Evolutionary conservation across 2,113 vertebrate genomes (phyloP).

Genomic region (Neoarius graeffei): DNA sequence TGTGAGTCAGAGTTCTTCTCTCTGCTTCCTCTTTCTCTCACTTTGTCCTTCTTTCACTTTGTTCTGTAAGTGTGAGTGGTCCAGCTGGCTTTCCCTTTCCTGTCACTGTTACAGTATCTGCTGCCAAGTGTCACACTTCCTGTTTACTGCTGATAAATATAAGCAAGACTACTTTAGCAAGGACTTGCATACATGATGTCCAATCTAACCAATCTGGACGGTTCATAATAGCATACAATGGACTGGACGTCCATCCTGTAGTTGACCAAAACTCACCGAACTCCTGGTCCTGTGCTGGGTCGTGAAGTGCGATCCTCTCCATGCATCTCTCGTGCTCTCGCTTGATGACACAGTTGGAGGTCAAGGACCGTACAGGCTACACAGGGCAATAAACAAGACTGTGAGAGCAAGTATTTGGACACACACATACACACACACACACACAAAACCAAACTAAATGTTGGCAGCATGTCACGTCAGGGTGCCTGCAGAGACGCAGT

Average conservation of each 20-base stretch:
- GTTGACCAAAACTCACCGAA: slow-evolving; percentile 58
- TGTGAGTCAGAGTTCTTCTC: slow-evolving; percentile 42
- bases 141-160: slow-evolving; percentile 39
- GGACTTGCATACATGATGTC: slow-evolving; percentile 30
- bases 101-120: slow-evolving; percentile 64
- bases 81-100: slow-evolving; percentile 52
- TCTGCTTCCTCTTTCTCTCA: slow-evolving; percentile 15
- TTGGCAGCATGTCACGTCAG: neutral
- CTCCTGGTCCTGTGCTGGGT: slow-evolving; percentile 59
- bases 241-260: neutral
- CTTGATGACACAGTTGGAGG: slow-evolving; percentile 71
- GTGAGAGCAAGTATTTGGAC: neutral
- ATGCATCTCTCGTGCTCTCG: slow-evolving; percentile 76
- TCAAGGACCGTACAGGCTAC: slow-evolving; percentile 61
- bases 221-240: neutral
- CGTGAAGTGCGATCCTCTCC: slow-evolving; percentile 67
- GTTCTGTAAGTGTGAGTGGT: slow-evolving; percentile 47
- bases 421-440: too few relatives aligned
- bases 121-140: slow-evolving; percentile 67
- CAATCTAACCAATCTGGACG: neutral
- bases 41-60: neutral
- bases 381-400: slow-evolving; percentile 49
- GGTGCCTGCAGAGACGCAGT: neutral
- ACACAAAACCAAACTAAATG: neutral
- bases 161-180: slow-evolving; percentile 12